Percentiles rank a stretch among this genome's conserved stretches.
Evolutionary conservation across 2,113 vertebrate species (phyloP).

Genomic region (Pedionomus torquatus): DNA sequence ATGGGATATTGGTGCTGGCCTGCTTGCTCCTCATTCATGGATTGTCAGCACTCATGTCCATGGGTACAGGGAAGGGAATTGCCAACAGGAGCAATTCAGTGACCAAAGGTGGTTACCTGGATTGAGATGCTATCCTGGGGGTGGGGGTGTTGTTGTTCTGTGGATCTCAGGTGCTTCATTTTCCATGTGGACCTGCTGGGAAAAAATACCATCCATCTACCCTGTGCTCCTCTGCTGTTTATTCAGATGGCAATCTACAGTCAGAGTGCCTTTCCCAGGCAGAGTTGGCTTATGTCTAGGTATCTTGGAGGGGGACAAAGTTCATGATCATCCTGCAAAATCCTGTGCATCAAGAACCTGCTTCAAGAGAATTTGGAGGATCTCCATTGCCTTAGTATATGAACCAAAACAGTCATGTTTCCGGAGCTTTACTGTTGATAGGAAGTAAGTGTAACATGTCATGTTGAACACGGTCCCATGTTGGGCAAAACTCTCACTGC

Average conservation of each 20-base stretch:
- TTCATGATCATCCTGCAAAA: not conserved
- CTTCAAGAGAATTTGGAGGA: not conserved
- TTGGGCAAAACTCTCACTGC: not conserved
- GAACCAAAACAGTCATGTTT: not conserved
- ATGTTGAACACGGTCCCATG: not conserved
- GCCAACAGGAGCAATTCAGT: not conserved
- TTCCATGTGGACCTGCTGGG: not conserved
- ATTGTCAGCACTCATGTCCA: fast-evolving
- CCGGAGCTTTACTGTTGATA: not conserved
- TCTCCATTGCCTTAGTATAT: not conserved
- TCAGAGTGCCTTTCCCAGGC: not conserved
- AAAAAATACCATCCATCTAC: not conserved
- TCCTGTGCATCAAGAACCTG: too few species aligned
- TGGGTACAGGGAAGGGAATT: not conserved
- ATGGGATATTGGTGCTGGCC: not conserved
- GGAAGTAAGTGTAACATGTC: not conserved
- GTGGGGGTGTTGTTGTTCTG: not conserved
- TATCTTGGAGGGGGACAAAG: not conserved
- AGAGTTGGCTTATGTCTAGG: not conserved
- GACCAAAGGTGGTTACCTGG: not conserved
- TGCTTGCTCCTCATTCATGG: not conserved
- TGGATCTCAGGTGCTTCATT: not conserved
- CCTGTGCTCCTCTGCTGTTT: not conserved
- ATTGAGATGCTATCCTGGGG: not conserved
- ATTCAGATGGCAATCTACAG: not conserved